phyloP scores from a whole-genome alignment of 2,797 vertebrate species.

The Sorex maritimensis region DNA sequence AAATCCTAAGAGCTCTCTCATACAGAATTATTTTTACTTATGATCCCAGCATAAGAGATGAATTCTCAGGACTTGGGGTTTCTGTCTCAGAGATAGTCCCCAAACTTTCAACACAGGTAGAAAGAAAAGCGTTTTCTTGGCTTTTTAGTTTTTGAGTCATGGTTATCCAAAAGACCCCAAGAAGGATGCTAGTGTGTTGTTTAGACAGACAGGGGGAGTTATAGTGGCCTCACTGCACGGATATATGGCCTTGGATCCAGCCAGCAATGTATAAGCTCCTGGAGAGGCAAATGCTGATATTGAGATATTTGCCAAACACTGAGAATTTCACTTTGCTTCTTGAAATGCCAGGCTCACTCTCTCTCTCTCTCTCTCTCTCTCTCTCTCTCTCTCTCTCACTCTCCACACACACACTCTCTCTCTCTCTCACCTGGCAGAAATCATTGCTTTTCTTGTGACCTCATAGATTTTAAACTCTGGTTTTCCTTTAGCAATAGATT shows the following conservation, averaged over 20 bases:
- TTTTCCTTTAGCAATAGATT: not conserved
- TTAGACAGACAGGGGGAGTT: not conserved
- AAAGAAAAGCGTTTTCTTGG: not conserved
- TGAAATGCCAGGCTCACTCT: conserved; percentile 44
- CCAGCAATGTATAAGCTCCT: conserved; percentile 6
- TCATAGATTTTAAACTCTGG: conserved; percentile 28
- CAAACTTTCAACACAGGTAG: conserved; percentile 38
- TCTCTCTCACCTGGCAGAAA: conserved; percentile 17
- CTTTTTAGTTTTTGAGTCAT: not conserved
- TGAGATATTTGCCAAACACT: conserved; percentile 61
- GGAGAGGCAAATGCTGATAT: conserved; percentile 70
- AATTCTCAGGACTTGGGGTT: not conserved
- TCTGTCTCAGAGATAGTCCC: not conserved
- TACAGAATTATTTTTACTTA: conserved; percentile 18
- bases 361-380: too few species aligned
- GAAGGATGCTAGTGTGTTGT: not conserved
- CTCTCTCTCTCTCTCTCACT: too few species aligned
- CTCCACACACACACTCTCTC: too few species aligned
- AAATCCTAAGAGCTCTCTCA: conserved; percentile 17
- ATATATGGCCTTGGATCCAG: not conserved
- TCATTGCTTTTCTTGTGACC: not conserved
- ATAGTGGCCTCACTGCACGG: not conserved
- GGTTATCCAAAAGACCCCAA: not conserved
- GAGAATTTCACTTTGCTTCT: conserved; percentile 64
- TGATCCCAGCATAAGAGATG: not conserved